phyloP scores from a whole-genome alignment of 2,797 vertebrate genomes.

The Ambastaia sidthimunki region DNA sequence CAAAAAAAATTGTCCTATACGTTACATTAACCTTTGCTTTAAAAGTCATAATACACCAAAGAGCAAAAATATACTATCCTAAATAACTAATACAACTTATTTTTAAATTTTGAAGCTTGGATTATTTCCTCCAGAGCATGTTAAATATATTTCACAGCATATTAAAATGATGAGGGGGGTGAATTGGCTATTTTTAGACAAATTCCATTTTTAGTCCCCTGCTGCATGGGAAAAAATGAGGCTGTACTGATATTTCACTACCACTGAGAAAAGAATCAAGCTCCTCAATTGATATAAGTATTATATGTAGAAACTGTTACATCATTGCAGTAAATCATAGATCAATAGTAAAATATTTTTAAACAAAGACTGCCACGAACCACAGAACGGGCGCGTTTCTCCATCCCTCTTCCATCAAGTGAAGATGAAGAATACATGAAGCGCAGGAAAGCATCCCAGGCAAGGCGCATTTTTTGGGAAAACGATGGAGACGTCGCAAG shows the following conservation, averaged over 20 bases:
- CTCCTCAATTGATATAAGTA: not conserved
- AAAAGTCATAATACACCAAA: not conserved
- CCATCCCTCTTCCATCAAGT: slow-evolving; percentile 50
- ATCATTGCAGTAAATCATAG: not conserved
- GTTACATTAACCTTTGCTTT: not conserved
- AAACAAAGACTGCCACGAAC: slow-evolving; percentile 47
- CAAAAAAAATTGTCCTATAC: not conserved
- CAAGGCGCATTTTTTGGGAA: slow-evolving; percentile 1
- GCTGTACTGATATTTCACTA: not conserved
- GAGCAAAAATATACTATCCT: not conserved
- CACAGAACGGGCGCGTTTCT: slow-evolving; percentile 33
- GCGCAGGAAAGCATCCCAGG: slow-evolving; percentile 22
- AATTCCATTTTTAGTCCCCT: slow-evolving; percentile 24
- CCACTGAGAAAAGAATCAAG: not conserved
- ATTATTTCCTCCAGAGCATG: not conserved
- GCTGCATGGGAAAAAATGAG: slow-evolving; percentile 2
- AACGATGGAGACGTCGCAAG: slow-evolving; percentile 16
- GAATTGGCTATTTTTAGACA: slow-evolving; percentile 49
- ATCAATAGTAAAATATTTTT: not conserved
- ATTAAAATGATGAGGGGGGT: not conserved
- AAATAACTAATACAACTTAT: not conserved
- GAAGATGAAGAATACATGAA: slow-evolving; percentile 45
- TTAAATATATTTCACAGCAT: not conserved
- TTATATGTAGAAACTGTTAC: not conserved
- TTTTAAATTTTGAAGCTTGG: not conserved